A percentile compares a stretch with the other conserved stretches of the same genome.
These are phyloP conservation scores for Penelope pileata DNA, from an alignment of 2,113 vertebrate species.

Conservation along the genomic window DNA sequence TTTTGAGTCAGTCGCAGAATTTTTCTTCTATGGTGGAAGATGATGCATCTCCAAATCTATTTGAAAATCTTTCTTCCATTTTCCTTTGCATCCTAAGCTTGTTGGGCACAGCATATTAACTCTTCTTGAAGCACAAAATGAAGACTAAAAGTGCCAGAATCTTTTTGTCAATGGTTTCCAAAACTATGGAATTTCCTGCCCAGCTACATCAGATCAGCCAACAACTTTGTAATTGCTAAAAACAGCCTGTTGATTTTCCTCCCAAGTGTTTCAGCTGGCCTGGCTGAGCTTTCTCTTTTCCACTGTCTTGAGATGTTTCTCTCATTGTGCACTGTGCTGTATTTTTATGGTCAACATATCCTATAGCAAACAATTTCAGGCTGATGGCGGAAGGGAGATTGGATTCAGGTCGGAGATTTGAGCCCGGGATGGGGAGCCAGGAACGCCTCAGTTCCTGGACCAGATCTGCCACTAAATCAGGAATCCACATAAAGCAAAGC, in stretches of 20 bases:
- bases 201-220: conserved; percentile 46
- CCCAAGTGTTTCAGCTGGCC: conserved; percentile 62
- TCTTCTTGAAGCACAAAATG: conserved; percentile 56
- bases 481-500: conserved; percentile 76
- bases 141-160: conserved; percentile 41
- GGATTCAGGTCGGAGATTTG: conserved; percentile 53
- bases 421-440: conserved; percentile 15
- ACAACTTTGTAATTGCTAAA: conserved; percentile 64
- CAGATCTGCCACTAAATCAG: conserved; percentile 70
- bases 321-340: conserved; percentile 45
- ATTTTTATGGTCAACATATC: conserved; percentile 63
- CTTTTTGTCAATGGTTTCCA: conserved; percentile 63
- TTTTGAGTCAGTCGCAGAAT: neutral
- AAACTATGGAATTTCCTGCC: conserved; percentile 64
- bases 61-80: conserved; percentile 22
- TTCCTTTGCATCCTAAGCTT: conserved; percentile 13
- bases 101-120: conserved; percentile 55
- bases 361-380: conserved; percentile 57
- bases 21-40: neutral
- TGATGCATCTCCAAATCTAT: neutral
- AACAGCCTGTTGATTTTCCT: conserved; percentile 63
- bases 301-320: conserved; percentile 68
- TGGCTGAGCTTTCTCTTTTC: conserved; percentile 57
- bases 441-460: conserved; percentile 49
- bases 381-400: conserved; percentile 61